Evolutionary conservation across 2,888 invertebrate genomes (phyloP).

Genomic region (Agriopis marginaria): DNA sequence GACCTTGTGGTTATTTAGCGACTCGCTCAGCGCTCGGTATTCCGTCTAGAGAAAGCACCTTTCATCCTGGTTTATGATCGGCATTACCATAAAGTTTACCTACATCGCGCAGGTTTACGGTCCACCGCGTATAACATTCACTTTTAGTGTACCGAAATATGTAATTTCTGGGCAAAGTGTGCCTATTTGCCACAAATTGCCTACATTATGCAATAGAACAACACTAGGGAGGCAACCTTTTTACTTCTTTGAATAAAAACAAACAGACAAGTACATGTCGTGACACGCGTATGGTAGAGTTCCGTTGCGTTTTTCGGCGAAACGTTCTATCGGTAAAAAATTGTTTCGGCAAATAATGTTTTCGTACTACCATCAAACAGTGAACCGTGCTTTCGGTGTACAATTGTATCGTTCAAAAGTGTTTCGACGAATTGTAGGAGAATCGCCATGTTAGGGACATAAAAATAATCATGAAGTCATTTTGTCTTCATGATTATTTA

Average conservation of each 20-base stretch:
- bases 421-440: too few relatives aligned
- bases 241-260: not conserved
- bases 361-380: too few relatives aligned
- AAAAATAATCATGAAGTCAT: too few relatives aligned
- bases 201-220: constrained; percentile 15
- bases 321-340: too few relatives aligned
- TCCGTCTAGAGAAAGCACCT: constrained; percentile 25
- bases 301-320: too few relatives aligned
- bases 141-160: constrained; percentile 39
- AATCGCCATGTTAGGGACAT: too few relatives aligned
- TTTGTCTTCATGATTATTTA: too few relatives aligned
- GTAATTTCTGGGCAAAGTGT: constrained; percentile 36
- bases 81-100: constrained; percentile 37
- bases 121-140: constrained; percentile 36
- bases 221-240: constrained; percentile 14
- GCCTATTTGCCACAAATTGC: constrained; percentile 34
- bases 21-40: constrained; percentile 10
- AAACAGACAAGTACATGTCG: not conserved
- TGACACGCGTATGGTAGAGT: too few relatives aligned
- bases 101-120: constrained; percentile 35
- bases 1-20: constrained; percentile 18
- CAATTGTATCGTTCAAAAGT: too few relatives aligned
- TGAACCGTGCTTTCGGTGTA: too few relatives aligned
- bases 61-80: constrained; percentile 32
- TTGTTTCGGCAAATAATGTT: too few relatives aligned